These are phyloP conservation scores for Lithobates sylvaticus DNA, from an alignment of 2,797 vertebrate species.

Conservation along the genomic window DNA sequence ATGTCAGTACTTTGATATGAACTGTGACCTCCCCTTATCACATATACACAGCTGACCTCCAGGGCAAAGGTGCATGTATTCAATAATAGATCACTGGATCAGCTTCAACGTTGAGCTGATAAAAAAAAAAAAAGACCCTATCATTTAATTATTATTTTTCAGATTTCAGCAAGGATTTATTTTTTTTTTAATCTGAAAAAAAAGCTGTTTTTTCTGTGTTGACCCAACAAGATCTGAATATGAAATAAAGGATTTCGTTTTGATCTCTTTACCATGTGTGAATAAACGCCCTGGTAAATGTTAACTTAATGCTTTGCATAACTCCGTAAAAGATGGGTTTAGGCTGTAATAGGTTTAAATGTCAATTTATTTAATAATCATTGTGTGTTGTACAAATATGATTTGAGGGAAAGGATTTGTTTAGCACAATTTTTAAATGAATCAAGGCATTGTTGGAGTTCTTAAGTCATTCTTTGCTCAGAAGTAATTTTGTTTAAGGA, in stretches of 20 bases:
- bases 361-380: constrained; percentile 92
- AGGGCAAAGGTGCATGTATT: constrained; percentile 89
- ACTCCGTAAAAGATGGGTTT: constrained; percentile 89
- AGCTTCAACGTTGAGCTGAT: constrained; percentile 86
- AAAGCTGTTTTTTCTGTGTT: constrained; percentile 84
- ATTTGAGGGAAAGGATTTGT: constrained; percentile 83
- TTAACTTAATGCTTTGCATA: constrained; percentile 89
- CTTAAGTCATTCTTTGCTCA: constrained; percentile 76
- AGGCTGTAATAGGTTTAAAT: constrained; percentile 86
- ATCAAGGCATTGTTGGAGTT: constrained; percentile 81
- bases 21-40: constrained; percentile 82
- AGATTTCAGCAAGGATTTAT: constrained; percentile 80
- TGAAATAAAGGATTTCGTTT: constrained; percentile 90
- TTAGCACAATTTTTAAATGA: constrained; percentile 85
- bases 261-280: constrained; percentile 90
- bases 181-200: constrained; percentile 82
- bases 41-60: constrained; percentile 83
- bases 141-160: constrained; percentile 84
- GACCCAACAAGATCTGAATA: constrained; percentile 86
- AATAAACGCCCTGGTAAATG: constrained; percentile 93
- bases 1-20: constrained; percentile 87
- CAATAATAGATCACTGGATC: constrained; percentile 92
- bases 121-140: constrained; percentile 76
- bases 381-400: constrained; percentile 84
- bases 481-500: constrained; percentile 61